phyloP scores from a whole-genome alignment of 2,888 invertebrate genomes.

The Pseudococcus jackbeardsleyi region DNA sequence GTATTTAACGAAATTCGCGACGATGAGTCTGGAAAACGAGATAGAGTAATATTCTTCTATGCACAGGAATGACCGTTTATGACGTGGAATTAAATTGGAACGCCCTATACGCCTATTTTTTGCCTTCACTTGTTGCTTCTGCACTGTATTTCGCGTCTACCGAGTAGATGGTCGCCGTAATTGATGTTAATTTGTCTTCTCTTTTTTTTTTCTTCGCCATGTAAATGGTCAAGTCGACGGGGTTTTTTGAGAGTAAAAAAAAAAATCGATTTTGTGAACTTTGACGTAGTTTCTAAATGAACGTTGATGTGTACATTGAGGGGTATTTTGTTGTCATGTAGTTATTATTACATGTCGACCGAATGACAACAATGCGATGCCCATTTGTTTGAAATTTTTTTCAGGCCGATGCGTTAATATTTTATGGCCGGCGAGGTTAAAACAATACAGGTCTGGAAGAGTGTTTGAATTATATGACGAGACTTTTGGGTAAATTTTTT shows the following conservation, averaged over 20 bases:
- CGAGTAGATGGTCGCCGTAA: neutral
- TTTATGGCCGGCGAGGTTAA: neutral
- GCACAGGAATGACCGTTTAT: slow-evolving; percentile 29
- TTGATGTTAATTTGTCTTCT: slow-evolving; percentile 33
- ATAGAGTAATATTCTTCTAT: neutral
- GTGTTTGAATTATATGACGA: neutral
- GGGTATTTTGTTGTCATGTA: slow-evolving; percentile 35
- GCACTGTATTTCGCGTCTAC: neutral
- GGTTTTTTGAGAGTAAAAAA: neutral
- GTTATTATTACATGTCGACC: slow-evolving; percentile 12
- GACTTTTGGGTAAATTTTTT: neutral
- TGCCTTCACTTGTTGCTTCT: slow-evolving; percentile 54
- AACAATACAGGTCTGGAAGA: neutral
- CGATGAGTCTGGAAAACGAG: neutral
- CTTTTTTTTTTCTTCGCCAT: neutral
- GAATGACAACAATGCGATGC: slow-evolving; percentile 8
- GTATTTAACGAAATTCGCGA: neutral
- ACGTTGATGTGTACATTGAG: neutral
- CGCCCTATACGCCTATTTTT: slow-evolving; percentile 47
- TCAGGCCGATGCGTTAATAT: neutral
- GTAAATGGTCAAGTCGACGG: neutral
- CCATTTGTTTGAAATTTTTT: slow-evolving; percentile 17
- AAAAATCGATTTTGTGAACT: slow-evolving; percentile 48
- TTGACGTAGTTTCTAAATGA: slow-evolving; percentile 31
- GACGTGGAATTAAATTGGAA: slow-evolving; percentile 33